A percentile compares a stretch with the other conserved stretches of the same genome.
Conservation (phyloP, 2,888 invertebrate species). For the Pseudococcus longispinus region DNA sequence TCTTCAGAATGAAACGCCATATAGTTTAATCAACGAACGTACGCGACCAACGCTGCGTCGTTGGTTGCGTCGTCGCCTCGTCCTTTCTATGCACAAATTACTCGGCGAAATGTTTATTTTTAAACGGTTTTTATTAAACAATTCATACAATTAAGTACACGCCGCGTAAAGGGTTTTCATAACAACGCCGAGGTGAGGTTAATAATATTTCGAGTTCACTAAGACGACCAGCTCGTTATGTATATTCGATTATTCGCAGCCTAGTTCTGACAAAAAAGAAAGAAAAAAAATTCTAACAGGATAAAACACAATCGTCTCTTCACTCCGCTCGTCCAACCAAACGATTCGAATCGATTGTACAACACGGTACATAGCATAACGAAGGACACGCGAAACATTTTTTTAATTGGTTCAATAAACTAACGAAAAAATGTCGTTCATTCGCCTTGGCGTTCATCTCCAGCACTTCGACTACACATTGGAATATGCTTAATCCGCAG, state of each 20-base stretch:
- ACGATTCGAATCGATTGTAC: not conserved
- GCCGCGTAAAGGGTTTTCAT: slow-evolving; percentile 34
- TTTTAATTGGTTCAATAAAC: slow-evolving; percentile 45
- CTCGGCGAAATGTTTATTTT: slow-evolving; percentile 46
- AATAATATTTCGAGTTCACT: not conserved
- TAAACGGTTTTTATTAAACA: slow-evolving; percentile 44
- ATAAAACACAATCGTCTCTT: not conserved
- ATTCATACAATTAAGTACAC: slow-evolving; percentile 40
- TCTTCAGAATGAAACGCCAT: slow-evolving; percentile 16
- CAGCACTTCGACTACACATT: not conserved
- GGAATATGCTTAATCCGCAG: slow-evolving; percentile 38
- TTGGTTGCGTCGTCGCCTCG: slow-evolving; percentile 1
- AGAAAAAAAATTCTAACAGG: not conserved
- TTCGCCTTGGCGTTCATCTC: not conserved
- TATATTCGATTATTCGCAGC: not conserved
- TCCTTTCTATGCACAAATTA: slow-evolving; percentile 43
- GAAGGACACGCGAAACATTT: slow-evolving; percentile 33
- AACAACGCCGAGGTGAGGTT: slow-evolving; percentile 25
- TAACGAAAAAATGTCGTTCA: slow-evolving; percentile 42
- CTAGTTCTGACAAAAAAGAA: too few relatives aligned
- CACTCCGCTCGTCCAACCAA: too few relatives aligned
- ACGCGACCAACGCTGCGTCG: slow-evolving; percentile 26
- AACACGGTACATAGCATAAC: not conserved
- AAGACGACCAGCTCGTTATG: not conserved
- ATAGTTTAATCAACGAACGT: slow-evolving; percentile 6